Conservation (phyloP, 2,797 vertebrate genomes). For the Sebastes vulpes region DNA sequence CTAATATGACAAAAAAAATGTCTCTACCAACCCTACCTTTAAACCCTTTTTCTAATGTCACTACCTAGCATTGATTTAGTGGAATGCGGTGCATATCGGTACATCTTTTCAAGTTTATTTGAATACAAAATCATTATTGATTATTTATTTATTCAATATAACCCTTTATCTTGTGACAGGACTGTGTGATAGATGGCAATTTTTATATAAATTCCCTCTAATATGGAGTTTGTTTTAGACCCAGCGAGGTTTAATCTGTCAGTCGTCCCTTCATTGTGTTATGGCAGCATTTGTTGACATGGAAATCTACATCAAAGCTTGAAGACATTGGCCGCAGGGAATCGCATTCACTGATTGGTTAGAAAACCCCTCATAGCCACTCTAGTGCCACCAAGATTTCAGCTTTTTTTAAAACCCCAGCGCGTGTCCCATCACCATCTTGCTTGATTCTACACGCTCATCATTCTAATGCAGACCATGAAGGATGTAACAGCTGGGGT, state of each 20-base stretch:
- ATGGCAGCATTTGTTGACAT: not conserved
- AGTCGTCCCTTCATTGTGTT: not conserved
- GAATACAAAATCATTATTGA: not conserved
- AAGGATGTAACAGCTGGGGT: constrained; percentile 46
- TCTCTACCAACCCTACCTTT: not conserved
- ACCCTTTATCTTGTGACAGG: not conserved
- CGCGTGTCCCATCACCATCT: constrained; percentile 7
- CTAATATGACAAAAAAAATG: too few relatives aligned
- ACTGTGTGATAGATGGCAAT: too few relatives aligned
- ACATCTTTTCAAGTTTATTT: not conserved
- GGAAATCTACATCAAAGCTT: not conserved
- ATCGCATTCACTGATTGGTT: not conserved
- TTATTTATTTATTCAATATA: not conserved
- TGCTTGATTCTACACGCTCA: constrained; percentile 12
- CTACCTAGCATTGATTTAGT: not conserved
- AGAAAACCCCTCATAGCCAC: not conserved
- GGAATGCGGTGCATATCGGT: not conserved
- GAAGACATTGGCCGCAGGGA: not conserved
- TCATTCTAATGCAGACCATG: constrained; percentile 38
- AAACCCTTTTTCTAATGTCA: not conserved
- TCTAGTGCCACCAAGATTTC: not conserved
- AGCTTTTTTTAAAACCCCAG: not conserved
- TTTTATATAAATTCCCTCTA: not conserved
- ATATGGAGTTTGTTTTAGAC: not conserved
- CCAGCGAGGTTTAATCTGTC: not conserved